Evolutionary conservation across 1,140 invertebrate species (phyloP).

Genomic region (Heliothis virescens): DNA sequence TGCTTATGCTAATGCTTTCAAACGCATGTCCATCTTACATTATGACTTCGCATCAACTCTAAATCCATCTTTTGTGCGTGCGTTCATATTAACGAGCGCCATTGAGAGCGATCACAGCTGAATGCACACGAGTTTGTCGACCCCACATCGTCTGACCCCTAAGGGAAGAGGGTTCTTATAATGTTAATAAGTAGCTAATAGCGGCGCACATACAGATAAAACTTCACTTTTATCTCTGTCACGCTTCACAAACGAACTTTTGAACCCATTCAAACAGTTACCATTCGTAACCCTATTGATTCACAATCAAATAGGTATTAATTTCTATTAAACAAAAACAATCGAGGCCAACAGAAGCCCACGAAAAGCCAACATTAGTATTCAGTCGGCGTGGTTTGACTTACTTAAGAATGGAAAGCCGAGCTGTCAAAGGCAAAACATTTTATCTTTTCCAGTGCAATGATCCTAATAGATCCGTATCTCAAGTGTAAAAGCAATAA

Average conservation of each 20-base stretch:
- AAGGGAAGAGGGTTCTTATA: constrained; percentile 73
- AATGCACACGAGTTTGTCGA: constrained; percentile 75
- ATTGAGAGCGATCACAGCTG: constrained; percentile 61
- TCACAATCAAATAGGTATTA: constrained; percentile 41
- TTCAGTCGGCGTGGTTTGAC: constrained; percentile 43
- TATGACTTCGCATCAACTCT: constrained; percentile 41
- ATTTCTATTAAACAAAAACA: constrained; percentile 46
- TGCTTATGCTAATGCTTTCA: constrained; percentile 40
- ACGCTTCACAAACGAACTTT: constrained; percentile 62
- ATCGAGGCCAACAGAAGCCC: constrained; percentile 40
- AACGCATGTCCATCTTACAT: constrained; percentile 7
- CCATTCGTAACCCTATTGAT: constrained; percentile 36
- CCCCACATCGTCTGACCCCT: constrained; percentile 68
- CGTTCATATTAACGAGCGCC: constrained; percentile 50
- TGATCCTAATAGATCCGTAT: constrained; percentile 66
- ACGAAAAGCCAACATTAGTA: constrained; percentile 55
- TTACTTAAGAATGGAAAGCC: constrained; percentile 50
- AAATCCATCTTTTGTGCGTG: constrained; percentile 52
- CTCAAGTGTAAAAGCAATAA: constrained; percentile 61
- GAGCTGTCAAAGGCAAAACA: constrained; percentile 50
- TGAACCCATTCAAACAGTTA: constrained; percentile 53
- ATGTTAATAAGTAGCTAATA: constrained; percentile 73
- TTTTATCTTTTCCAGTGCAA: constrained; percentile 60
- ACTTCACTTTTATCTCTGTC: constrained; percentile 70
- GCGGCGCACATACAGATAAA: constrained; percentile 61